Base-by-base conservation (phyloP, 2,888 invertebrate species). In the Ferdinandea cuprea region DNA sequence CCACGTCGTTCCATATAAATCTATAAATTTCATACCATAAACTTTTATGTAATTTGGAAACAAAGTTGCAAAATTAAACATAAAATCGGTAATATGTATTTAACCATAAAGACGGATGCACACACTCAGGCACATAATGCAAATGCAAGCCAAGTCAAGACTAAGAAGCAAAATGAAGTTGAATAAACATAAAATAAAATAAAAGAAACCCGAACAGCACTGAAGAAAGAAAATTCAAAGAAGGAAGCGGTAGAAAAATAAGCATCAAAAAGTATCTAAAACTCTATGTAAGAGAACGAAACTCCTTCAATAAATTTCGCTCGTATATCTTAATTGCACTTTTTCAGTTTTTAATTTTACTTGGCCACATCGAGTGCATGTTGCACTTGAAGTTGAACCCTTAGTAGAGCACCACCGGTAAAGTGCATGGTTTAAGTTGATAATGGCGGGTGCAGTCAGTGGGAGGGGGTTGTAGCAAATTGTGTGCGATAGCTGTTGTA, bases 241-340 rank as follows among this genome's bases (percentile, higher is more conserved):
- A 58, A 72, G n/a, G 21, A 56, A 46, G 65, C 58, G 44, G 13
- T 3, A 48, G 42, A 63, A 32, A 42, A 58, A 50, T 44, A 48
- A 48, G 54, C 59, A 68, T 68, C 66, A 68, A 72, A 44, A 71
- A 68, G 77, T 81, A 72, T 68, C 72, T 77, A 61, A 59, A 69
- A 81, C 59, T 61, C 56, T 68, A 63, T 59, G 61, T 30, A 46
- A 77, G 76, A 81, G 74, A 68, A 63, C 73, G 73, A 84, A 85
- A 85, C 81, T 85, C 81, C 73, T 86, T 85, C 85, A 85, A 85
- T 86, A 86, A 86, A 85, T 86, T 85, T 81, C 69, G 78, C 81
- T 85, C 85, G 85, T 84, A 84, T 80, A 84, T 86, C 86, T 85
- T 86, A 86, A 85, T 86, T 85, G 85, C 85, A 85, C 84, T 86